A percentile compares a stretch with the other conserved stretches of the same genome.
Conservation (phyloP, 2,888 invertebrate genomes). For the Eristalinus sepulchralis region DNA sequence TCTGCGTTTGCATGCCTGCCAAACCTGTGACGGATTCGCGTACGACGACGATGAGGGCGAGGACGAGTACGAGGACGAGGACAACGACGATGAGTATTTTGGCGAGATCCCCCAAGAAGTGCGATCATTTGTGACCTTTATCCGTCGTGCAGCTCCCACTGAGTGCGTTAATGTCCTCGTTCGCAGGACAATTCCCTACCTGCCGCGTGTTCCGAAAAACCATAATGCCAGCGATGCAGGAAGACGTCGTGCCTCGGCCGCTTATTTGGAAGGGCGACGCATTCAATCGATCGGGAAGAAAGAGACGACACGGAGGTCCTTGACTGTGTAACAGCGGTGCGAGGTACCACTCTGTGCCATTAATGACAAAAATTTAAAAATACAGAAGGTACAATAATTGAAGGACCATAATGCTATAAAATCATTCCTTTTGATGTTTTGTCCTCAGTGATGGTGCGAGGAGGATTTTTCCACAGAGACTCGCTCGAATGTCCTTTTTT, state of each 20-base stretch:
- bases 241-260: constrained; percentile 72
- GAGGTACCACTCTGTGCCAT: constrained; percentile 76
- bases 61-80: not conserved
- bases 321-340: constrained; percentile 42
- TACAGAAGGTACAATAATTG: constrained; percentile 81
- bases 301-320: constrained; percentile 49
- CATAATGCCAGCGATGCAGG: constrained; percentile 75
- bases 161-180: constrained; percentile 78
- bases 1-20: constrained; percentile 80
- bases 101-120: constrained; percentile 77
- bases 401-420: constrained; percentile 78
- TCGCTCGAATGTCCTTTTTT: constrained; percentile 64
- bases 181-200: constrained; percentile 74
- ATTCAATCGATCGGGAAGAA: constrained; percentile 16
- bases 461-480: constrained; percentile 37
- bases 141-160: constrained; percentile 78
- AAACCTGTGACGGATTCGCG: constrained; percentile 60
- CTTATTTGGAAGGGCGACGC: not conserved
- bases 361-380: constrained; percentile 81
- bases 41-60: not conserved
- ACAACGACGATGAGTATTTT: constrained; percentile 33
- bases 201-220: constrained; percentile 78
- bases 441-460: constrained; percentile 31
- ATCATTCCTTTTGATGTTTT: constrained; percentile 67
- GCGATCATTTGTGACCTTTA: constrained; percentile 80